Evolutionary conservation across 2,888 invertebrate species (phyloP).

Genomic region (Drosophila ezoana): DNA sequence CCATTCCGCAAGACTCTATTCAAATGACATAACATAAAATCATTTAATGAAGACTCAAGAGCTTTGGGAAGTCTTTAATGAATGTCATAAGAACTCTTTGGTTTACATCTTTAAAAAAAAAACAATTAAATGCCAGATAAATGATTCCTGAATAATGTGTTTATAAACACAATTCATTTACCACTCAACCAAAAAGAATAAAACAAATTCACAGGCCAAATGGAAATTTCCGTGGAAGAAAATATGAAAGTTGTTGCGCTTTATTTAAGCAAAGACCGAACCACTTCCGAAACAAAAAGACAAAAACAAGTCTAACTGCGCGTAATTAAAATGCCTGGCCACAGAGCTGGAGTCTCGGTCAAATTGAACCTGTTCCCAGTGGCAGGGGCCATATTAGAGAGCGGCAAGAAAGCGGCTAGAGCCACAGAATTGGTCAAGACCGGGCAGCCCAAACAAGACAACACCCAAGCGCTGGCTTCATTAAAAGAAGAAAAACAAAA

Average conservation of each 20-base stretch:
- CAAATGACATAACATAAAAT: slow-evolving; percentile 12
- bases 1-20: neutral
- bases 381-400: slow-evolving; percentile 39
- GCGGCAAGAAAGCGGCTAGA: slow-evolving; percentile 43
- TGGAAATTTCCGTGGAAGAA: slow-evolving; percentile 45
- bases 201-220: slow-evolving; percentile 32
- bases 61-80: neutral
- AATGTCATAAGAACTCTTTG: neutral
- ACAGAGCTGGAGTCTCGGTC: slow-evolving; percentile 50
- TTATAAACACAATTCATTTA: slow-evolving; percentile 1
- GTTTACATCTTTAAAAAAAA: neutral
- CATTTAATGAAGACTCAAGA: neutral
- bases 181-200: too few relatives aligned
- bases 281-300: slow-evolving; percentile 52
- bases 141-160: neutral
- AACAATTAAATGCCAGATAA: neutral
- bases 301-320: slow-evolving; percentile 72
- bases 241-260: slow-evolving; percentile 62
- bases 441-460: slow-evolving; percentile 13
- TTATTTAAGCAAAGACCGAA: slow-evolving; percentile 46
- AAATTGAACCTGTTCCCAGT: slow-evolving; percentile 64
- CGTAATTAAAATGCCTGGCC: slow-evolving; percentile 63
- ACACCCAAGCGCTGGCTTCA: slow-evolving; percentile 41
- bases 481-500: slow-evolving; percentile 19
- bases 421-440: slow-evolving; percentile 50